phyloP scores from a whole-genome alignment of 2,797 vertebrate species.

The Sebastes cheni region DNA sequence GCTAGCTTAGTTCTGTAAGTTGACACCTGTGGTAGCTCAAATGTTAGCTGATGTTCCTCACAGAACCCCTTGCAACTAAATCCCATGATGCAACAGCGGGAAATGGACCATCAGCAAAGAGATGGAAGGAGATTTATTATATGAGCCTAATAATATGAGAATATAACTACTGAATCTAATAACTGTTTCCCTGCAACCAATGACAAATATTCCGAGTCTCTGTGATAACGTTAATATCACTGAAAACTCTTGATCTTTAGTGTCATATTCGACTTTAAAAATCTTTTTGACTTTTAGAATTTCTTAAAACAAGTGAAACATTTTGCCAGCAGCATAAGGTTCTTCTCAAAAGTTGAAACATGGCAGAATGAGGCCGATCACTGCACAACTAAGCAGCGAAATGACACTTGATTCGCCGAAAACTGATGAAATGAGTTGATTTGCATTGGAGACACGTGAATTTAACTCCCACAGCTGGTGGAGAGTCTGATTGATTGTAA shows the following conservation, averaged over 20 bases:
- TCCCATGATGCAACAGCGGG: neutral
- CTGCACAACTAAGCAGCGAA: neutral
- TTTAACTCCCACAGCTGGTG: neutral
- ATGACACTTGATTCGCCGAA: slow-evolving; percentile 24
- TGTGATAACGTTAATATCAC: neutral
- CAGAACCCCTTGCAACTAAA: neutral
- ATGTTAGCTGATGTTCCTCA: neutral
- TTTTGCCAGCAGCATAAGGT: slow-evolving; percentile 16
- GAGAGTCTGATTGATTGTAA: slow-evolving; percentile 22
- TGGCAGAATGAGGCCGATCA: slow-evolving; percentile 60
- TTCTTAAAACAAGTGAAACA: slow-evolving; percentile 11
- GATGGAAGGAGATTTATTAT: neutral
- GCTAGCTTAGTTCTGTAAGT: neutral
- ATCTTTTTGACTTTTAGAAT: neutral
- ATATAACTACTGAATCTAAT: neutral
- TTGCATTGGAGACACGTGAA: slow-evolving; percentile 21
- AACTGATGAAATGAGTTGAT: slow-evolving; percentile 38
- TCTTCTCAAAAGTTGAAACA: slow-evolving; percentile 23
- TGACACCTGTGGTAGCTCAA: neutral
- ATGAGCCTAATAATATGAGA: neutral
- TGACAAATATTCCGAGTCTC: neutral
- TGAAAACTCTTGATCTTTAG: neutral
- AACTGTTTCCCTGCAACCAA: neutral
- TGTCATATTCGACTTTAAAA: neutral
- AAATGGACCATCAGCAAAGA: neutral